A percentile compares a stretch with the other conserved stretches of the same genome.
These are phyloP conservation scores for Acinonyx jubatus DNA, from an alignment of 2,113 vertebrate species.

Conservation along the genomic window DNA sequence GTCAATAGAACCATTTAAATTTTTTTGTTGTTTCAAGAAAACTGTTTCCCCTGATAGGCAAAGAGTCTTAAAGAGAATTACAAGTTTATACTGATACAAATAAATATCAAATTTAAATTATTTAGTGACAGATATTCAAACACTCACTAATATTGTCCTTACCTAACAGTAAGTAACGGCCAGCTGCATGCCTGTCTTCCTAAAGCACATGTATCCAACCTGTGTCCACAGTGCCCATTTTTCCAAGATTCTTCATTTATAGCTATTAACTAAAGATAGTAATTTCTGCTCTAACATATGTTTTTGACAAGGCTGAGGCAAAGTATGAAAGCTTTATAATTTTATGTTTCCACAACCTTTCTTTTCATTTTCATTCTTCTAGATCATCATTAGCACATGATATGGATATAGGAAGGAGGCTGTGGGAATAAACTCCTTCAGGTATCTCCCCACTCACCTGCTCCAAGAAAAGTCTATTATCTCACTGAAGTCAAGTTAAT, in stretches of 20 bases:
- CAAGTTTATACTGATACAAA: neutral
- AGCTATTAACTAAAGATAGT: neutral
- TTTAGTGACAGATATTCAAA: neutral
- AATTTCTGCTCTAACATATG: neutral
- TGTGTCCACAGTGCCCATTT: neutral
- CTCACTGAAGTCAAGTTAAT: neutral
- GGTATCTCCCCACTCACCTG: neutral
- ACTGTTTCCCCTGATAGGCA: neutral
- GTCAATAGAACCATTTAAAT: neutral
- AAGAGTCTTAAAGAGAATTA: neutral
- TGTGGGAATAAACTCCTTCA: neutral
- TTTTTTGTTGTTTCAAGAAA: neutral
- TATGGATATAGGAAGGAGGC: neutral
- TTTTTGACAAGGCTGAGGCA: neutral
- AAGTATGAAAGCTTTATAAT: neutral
- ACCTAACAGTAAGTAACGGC: neutral
- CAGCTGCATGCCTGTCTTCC: neutral
- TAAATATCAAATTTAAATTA: neutral
- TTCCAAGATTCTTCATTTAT: neutral
- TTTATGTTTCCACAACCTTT: neutral
- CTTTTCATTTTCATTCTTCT: neutral
- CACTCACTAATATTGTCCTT: neutral
- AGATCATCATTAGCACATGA: neutral
- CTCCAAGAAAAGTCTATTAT: neutral
- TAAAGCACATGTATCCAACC: neutral